Conservation (phyloP, 2,797 vertebrate genomes). For the Salmo trutta region DNA sequence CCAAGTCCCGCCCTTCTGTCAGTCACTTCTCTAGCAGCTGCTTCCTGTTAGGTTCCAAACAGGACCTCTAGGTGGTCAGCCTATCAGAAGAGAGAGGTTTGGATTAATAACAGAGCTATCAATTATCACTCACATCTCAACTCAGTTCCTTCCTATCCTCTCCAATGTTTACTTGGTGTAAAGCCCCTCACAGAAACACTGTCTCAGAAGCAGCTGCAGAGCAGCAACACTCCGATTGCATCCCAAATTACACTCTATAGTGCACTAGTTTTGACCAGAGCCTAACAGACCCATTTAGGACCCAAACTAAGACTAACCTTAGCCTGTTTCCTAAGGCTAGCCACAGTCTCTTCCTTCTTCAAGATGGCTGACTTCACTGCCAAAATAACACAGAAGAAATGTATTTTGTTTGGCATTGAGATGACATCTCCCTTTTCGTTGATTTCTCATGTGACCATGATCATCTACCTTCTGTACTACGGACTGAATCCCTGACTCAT, state of each 20-base stretch:
- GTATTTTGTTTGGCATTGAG: background rate
- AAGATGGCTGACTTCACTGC: constrained; percentile 85
- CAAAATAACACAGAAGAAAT: background rate
- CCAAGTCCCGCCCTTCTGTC: constrained; percentile 14
- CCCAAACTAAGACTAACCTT: constrained; percentile 74
- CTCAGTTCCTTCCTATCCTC: background rate
- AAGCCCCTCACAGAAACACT: background rate
- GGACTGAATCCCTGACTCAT: too few relatives aligned
- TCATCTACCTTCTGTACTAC: background rate
- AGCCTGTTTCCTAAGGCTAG: constrained; percentile 82
- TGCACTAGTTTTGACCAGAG: background rate
- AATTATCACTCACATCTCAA: constrained; percentile 10
- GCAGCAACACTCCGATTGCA: background rate
- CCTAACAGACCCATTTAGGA: too few relatives aligned
- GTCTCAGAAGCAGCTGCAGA: too few relatives aligned
- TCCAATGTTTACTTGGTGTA: background rate
- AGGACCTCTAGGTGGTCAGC: constrained; percentile 87
- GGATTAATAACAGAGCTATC: background rate
- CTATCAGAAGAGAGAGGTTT: constrained; percentile 55
- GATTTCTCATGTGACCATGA: background rate
- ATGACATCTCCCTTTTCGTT: background rate
- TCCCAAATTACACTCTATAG: background rate
- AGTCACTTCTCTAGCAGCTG: constrained; percentile 81
- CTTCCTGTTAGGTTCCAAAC: constrained; percentile 63
- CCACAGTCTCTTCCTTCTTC: constrained; percentile 89